A percentile compares a stretch with the other conserved stretches of the same genome.
phyloP scores from a whole-genome alignment of 2,888 invertebrate genomes.

The Tenthredo distinguenda region DNA sequence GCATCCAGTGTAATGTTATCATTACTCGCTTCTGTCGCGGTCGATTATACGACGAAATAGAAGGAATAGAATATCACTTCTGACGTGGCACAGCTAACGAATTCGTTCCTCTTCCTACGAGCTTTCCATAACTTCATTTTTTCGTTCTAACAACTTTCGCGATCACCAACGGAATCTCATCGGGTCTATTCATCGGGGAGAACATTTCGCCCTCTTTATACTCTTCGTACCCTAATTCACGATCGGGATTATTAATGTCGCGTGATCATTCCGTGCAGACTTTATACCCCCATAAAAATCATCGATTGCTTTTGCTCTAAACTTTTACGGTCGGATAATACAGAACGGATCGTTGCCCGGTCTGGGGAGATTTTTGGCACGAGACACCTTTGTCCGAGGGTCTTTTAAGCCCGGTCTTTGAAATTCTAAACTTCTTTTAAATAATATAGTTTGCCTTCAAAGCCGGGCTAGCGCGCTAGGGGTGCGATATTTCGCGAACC shows the following conservation, averaged over 20 bases:
- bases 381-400: conserved; percentile 1
- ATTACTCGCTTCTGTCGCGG: conserved; percentile 21
- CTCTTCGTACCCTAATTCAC: not conserved
- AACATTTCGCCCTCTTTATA: not conserved
- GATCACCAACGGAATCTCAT: not conserved
- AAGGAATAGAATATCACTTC: not conserved
- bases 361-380: not conserved
- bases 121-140: not conserved
- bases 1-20: conserved; percentile 24
- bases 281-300: not conserved
- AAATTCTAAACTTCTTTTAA: conserved; percentile 23
- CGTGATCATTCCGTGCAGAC: not conserved
- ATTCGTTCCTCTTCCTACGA: not conserved
- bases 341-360: not conserved
- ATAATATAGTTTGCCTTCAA: conserved; percentile 15
- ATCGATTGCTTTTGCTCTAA: not conserved
- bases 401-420: not conserved
- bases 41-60: conserved; percentile 4
- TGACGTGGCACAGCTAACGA: not conserved
- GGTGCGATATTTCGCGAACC: not conserved
- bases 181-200: not conserved
- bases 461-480: not conserved
- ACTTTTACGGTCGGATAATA: not conserved
- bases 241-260: not conserved
- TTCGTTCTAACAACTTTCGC: not conserved